Conservation (phyloP, 1,140 invertebrate genomes). For the Papilio aristodemus region DNA sequence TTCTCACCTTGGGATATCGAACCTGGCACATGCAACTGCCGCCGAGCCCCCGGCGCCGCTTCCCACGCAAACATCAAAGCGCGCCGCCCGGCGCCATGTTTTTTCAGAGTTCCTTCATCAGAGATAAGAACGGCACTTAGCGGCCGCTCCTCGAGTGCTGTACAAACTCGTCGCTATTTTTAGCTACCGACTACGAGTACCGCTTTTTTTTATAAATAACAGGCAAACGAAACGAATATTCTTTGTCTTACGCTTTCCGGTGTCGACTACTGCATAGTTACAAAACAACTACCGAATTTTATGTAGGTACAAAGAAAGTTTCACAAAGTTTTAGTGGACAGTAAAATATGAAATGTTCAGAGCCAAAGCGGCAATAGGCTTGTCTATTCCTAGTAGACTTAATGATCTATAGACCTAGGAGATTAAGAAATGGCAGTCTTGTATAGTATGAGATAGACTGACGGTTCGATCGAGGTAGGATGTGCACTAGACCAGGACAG, state of each 20-base stretch:
- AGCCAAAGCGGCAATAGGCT: too few relatives aligned
- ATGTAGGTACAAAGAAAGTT: background rate
- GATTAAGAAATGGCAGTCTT: too few relatives aligned
- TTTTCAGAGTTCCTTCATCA: slow-evolving; percentile 38
- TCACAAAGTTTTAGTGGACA: too few relatives aligned
- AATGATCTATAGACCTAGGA: too few relatives aligned
- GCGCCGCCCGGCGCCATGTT: slow-evolving; percentile 44
- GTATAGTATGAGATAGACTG: too few relatives aligned
- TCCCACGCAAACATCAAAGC: slow-evolving; percentile 39
- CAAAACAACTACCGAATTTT: slow-evolving; percentile 1
- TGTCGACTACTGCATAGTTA: background rate
- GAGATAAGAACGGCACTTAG: slow-evolving; percentile 45
- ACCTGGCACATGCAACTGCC: too few relatives aligned
- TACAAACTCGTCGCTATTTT: slow-evolving; percentile 45
- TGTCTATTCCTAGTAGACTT: too few relatives aligned
- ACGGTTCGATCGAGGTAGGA: too few relatives aligned
- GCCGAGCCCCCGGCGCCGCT: background rate
- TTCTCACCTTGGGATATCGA: slow-evolving; percentile 20
- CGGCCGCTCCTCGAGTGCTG: slow-evolving; percentile 39
- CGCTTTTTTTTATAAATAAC: slow-evolving; percentile 12
- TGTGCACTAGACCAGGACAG: too few relatives aligned
- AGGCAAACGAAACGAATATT: background rate
- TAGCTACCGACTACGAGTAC: slow-evolving; percentile 36
- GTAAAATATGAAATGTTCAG: too few relatives aligned
- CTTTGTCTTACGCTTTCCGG: slow-evolving; percentile 12